Base-by-base conservation (phyloP, 1,140 invertebrate species). In the Sinella curviseta region DNA sequence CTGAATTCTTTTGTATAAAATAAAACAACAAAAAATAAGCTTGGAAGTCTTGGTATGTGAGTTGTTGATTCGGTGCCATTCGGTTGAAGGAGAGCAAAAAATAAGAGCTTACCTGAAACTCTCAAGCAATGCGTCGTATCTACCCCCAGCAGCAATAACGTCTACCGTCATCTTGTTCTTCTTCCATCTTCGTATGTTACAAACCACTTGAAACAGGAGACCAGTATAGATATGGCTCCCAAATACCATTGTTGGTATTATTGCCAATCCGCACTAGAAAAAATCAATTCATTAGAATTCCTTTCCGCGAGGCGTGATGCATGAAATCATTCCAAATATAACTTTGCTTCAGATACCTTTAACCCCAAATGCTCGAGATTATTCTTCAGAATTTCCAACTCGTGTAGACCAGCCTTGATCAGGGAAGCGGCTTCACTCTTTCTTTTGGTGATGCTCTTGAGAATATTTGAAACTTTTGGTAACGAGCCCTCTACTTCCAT, bases 401-500 rank as follows among this genome's bases (percentile, higher is more conserved):
- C 92, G 76, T 90, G 87, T 0, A 96, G 82, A 0, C 91, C 94
- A 83, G 91, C 88, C 70, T 92, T 92, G 1, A 92, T 92, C 3
- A 92, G 85, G 17, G 87, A 87, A 17, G 90, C 89, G 26, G 90
- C 90, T 84, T 93, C 91, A 1, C 90, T 89, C 74, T 86, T 86
- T 83, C 91, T 91, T 65, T 91, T 90, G 8, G 89, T 90, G 36
- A 94, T 88, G 0, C 88, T 87, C 48, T 78, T 81, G 17, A 83
- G 75, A 54, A 90, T 84, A 76, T 90, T 91, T 0, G 88, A 86
- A 34, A 94, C 89, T 83, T 93, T 92, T 0, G 87, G 87, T 0
- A 93, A 87, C 0, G 90, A 84, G 36, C 90, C 92, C 83, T 95
- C 94, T 0, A 90, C 90, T 80, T 94, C 91, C 82, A 95, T 89